Percentiles rank a stretch among this genome's conserved stretches.
These are phyloP conservation scores for Metaphire vulgaris DNA, from an alignment of 1,140 invertebrate genomes.

Conservation along the genomic window DNA sequence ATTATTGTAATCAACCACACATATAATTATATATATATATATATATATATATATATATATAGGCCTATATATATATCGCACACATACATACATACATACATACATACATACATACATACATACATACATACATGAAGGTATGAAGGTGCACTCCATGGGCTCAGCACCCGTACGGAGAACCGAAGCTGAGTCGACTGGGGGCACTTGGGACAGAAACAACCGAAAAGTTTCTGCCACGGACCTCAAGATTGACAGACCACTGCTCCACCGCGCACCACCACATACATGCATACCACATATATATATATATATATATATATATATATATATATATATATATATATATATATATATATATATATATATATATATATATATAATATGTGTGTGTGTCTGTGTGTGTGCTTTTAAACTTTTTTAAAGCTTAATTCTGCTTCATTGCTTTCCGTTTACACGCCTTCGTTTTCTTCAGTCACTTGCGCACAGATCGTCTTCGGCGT, in stretches of 20 bases:
- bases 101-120: neutral
- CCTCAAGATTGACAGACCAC: neutral
- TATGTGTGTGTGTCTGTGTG: too few species aligned
- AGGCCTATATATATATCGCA: neutral
- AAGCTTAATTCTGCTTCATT: too few species aligned
- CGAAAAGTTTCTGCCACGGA: neutral
- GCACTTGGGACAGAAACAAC: neutral
- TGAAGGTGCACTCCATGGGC: neutral
- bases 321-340: too few species aligned
- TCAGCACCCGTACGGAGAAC: neutral
- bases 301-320: neutral
- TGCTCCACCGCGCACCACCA: neutral
- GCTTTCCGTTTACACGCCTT: too few species aligned
- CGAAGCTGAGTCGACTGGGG: too few species aligned
- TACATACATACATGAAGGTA: neutral
- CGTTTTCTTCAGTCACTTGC: too few species aligned
- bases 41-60: neutral
- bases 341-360: too few species aligned
- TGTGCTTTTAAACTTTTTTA: too few species aligned
- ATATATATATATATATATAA: too few species aligned
- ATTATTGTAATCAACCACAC: neutral
- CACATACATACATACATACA: neutral
- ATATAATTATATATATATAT: neutral
- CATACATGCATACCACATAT: neutral
- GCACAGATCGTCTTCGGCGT: too few species aligned